Conservation (phyloP, 2,888 invertebrate genomes). For the Andrena chrysosceles region DNA sequence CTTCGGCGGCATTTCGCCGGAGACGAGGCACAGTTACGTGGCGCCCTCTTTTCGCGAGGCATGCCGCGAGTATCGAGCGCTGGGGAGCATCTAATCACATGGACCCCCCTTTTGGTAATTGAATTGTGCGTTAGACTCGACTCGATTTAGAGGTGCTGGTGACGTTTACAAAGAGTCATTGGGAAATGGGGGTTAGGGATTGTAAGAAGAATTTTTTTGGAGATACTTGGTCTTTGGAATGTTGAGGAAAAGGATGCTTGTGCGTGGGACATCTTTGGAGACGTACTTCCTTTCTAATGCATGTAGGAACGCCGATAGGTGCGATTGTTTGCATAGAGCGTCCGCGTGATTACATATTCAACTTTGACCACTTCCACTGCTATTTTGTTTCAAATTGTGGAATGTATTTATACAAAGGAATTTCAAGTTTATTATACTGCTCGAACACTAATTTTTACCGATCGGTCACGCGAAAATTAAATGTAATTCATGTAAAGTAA, state of each 20-base stretch:
- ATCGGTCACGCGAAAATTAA: no score
- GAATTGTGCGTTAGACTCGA: constrained; percentile 26
- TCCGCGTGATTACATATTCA: no score
- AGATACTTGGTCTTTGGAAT: not conserved
- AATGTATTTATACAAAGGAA: no score
- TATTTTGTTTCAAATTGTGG: no score
- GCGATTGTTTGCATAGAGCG: no score
- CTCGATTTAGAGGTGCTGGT: not conserved
- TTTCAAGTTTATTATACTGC: no score
- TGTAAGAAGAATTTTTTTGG: not conserved
- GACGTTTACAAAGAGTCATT: not conserved
- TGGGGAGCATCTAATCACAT: constrained; percentile 51
- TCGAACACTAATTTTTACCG: no score
- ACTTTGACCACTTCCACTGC: no score
- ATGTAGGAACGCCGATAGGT: no score
- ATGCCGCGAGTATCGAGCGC: constrained; percentile 64
- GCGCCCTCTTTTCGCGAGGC: constrained; percentile 69
- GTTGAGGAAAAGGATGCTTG: not conserved
- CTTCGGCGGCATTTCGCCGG: constrained; percentile 9
- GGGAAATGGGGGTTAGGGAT: not conserved
- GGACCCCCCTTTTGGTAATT: constrained; percentile 36
- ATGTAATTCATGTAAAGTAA: no score
- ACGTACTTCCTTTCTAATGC: not conserved
- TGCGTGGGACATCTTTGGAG: no score
- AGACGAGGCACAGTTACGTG: constrained; percentile 60